Percentiles rank a stretch among this genome's conserved stretches.
These are phyloP conservation scores for Dinoponera quadriceps DNA, from an alignment of 1,140 invertebrate species.

Conservation along the genomic window DNA sequence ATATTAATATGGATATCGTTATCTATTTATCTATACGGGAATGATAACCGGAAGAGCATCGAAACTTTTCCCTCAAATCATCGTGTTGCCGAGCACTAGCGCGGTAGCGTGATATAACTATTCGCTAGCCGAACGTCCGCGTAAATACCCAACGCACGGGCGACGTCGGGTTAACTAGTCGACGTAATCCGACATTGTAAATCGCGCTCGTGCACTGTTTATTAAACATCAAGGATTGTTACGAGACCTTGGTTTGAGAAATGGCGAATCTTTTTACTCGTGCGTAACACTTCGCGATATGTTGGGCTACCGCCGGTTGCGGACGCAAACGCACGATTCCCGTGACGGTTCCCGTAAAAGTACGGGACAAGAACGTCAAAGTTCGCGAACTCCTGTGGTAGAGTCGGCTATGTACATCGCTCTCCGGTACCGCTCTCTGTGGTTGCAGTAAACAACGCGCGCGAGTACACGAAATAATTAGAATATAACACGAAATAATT, in stretches of 20 bases:
- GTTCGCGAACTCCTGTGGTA: background rate
- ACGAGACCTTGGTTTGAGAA: background rate
- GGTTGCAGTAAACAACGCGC: slow-evolving; percentile 39
- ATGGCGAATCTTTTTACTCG: slow-evolving; percentile 11
- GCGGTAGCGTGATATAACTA: background rate
- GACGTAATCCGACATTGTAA: slow-evolving; percentile 8
- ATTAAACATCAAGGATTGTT: slow-evolving; percentile 1
- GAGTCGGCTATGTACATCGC: background rate
- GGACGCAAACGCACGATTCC: background rate
- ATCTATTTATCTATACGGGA: background rate
- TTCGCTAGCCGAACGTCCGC: background rate
- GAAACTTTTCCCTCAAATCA: slow-evolving; percentile 9
- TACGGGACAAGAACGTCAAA: slow-evolving; percentile 2
- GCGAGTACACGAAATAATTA: slow-evolving; percentile 59
- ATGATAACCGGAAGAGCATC: background rate
- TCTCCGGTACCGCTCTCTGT: background rate
- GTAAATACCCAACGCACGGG: background rate
- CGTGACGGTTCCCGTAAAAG: background rate
- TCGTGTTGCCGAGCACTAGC: background rate
- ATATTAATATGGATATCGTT: background rate
- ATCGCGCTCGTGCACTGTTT: background rate
- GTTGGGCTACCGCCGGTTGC: no score
- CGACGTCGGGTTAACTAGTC: background rate
- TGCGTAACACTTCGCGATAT: background rate
- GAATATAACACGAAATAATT: slow-evolving; percentile 64